Conservation (phyloP, 1,140 invertebrate species). For the Drosophila sturtevanti region DNA sequence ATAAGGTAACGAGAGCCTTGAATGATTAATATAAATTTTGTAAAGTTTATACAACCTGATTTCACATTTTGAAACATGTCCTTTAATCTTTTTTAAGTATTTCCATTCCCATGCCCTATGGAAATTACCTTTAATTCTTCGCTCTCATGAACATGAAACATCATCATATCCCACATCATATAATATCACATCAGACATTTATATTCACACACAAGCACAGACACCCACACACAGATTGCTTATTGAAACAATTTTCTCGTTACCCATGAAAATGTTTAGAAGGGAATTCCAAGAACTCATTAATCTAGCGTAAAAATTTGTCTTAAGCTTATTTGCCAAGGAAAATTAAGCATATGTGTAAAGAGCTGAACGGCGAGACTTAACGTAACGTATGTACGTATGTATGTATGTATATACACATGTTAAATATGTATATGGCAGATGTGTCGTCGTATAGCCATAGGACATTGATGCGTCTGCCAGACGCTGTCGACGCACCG, state of each 20-base stretch:
- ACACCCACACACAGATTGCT: background rate
- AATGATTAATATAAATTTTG: background rate
- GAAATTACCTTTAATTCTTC: background rate
- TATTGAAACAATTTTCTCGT: slow-evolving; percentile 6
- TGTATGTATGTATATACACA: too few relatives aligned
- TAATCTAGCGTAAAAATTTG: slow-evolving; percentile 66
- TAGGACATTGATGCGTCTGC: slow-evolving; percentile 26
- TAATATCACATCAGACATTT: slow-evolving; percentile 1
- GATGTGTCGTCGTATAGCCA: slow-evolving; percentile 28
- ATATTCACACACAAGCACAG: background rate
- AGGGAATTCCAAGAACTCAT: slow-evolving; percentile 54
- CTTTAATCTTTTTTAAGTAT: slow-evolving; percentile 7
- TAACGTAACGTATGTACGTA: slow-evolving; percentile 26
- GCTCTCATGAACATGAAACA: slow-evolving; percentile 1
- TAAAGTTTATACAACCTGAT: background rate
- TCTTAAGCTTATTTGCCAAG: slow-evolving; percentile 67
- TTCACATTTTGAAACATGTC: background rate
- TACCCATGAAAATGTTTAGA: background rate
- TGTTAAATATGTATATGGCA: slow-evolving; percentile 48
- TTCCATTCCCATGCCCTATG: background rate
- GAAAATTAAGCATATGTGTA: slow-evolving; percentile 58
- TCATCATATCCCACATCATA: slow-evolving; percentile 1
- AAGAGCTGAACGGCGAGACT: slow-evolving; percentile 51
- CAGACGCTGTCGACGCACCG: slow-evolving; percentile 22
- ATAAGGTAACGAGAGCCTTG: background rate